Evolutionary conservation across 2,888 invertebrate species (phyloP).

Genomic region (Nasonia oneida): DNA sequence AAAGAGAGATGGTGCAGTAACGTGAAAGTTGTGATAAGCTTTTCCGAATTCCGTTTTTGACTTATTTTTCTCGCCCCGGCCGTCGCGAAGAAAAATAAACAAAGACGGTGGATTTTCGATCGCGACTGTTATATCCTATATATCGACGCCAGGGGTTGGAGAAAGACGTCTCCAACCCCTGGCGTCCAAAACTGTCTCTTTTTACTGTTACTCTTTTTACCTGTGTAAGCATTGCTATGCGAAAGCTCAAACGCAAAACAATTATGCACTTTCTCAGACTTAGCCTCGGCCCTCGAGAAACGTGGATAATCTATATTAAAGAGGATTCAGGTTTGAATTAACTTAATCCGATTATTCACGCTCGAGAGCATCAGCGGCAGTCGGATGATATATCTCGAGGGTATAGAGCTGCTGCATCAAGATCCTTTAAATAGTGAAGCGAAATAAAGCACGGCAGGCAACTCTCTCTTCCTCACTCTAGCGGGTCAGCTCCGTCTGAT

Average conservation of each 20-base stretch:
- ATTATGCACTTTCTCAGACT: not conserved
- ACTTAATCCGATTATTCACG: not conserved
- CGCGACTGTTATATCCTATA: not conserved
- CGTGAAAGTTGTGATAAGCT: not conserved
- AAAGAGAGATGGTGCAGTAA: not conserved
- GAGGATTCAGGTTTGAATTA: not conserved
- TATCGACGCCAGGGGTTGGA: too few relatives aligned
- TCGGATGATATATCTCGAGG: not conserved
- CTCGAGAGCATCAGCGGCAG: too few relatives aligned
- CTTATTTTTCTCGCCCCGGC: not conserved
- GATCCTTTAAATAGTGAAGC: not conserved
- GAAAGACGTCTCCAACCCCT: too few relatives aligned
- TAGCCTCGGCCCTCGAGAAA: not conserved
- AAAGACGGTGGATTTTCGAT: not conserved
- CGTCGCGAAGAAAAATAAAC: not conserved
- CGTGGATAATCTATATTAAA: not conserved
- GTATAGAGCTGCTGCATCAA: not conserved
- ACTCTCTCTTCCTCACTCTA: not conserved
- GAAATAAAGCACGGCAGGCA: slow-evolving; percentile 9
- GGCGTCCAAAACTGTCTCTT: too few relatives aligned
- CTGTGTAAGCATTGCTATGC: not conserved
- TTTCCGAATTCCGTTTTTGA: not conserved
- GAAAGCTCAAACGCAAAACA: not conserved
- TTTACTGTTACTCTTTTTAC: too few relatives aligned
- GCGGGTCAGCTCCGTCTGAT: slow-evolving; percentile 27